Conservation (phyloP, 2,888 invertebrate species). For the Arenicola marina region DNA sequence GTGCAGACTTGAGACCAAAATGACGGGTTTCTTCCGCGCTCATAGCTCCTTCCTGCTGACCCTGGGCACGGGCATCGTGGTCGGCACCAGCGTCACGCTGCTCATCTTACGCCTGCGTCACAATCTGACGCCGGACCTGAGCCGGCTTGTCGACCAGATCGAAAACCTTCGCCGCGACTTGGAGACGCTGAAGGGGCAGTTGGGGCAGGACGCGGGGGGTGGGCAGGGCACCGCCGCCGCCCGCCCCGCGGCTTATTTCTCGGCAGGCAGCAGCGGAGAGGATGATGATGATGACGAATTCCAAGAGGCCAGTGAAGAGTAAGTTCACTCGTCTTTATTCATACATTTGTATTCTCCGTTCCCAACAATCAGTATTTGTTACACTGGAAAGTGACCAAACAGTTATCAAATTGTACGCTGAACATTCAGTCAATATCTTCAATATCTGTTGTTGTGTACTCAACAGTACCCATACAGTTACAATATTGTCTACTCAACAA, state of each 20-base stretch:
- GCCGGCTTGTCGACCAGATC: constrained; percentile 37
- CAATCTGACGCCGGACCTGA: constrained; percentile 35
- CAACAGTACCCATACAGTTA: too few relatives aligned
- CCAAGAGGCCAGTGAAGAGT: constrained; percentile 49
- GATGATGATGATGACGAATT: constrained; percentile 54
- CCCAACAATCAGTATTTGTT: too few relatives aligned
- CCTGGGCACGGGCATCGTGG: constrained; percentile 42
- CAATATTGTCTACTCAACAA: too few relatives aligned
- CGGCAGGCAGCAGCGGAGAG: constrained; percentile 44
- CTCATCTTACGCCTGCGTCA: constrained; percentile 38
- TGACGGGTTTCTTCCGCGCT: not conserved
- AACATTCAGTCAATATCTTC: too few relatives aligned
- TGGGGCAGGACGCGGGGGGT: constrained; percentile 12
- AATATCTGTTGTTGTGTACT: too few relatives aligned
- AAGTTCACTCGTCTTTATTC: constrained; percentile 11
- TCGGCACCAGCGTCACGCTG: constrained; percentile 43
- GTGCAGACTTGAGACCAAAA: too few relatives aligned
- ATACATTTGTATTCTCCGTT: too few relatives aligned
- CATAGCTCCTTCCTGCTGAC: constrained; percentile 7
- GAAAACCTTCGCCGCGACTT: constrained; percentile 38
- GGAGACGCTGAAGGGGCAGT: constrained; percentile 33
- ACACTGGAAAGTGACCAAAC: too few relatives aligned
- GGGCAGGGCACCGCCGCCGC: constrained; percentile 15
- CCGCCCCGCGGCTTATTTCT: constrained; percentile 37
- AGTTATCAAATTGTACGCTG: too few relatives aligned